These are phyloP conservation scores for Tridacna crocea DNA, from an alignment of 2,888 invertebrate genomes.

Conservation along the genomic window DNA sequence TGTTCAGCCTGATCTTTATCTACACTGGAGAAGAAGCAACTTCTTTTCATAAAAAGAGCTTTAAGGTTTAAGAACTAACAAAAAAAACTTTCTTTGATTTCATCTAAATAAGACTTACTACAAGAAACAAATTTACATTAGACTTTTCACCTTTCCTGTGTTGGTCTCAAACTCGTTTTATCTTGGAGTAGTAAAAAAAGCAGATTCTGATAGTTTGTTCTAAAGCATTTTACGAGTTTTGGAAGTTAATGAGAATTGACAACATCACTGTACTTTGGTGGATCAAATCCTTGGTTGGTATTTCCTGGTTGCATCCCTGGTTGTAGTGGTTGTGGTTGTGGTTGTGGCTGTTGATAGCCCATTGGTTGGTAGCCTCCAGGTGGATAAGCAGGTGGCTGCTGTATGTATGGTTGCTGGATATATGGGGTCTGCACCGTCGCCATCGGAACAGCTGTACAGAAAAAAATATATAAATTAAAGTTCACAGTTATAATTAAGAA, in stretches of 20 bases:
- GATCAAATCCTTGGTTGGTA: constrained; percentile 8
- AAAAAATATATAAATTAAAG: too few species aligned
- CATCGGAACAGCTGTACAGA: background rate
- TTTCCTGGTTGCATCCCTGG: constrained; percentile 9
- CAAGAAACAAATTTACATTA: too few species aligned
- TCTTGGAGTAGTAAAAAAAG: background rate
- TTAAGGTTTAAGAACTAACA: too few species aligned
- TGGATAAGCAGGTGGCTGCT: background rate
- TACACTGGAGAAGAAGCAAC: too few species aligned
- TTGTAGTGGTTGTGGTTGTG: background rate
- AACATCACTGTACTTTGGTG: constrained; percentile 15
- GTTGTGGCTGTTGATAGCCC: background rate
- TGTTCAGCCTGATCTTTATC: too few species aligned
- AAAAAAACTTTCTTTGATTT: too few species aligned
- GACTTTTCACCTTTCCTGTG: too few species aligned
- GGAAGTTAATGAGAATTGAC: background rate
- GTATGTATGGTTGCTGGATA: constrained; percentile 1
- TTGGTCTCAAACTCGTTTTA: background rate
- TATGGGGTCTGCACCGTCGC: constrained; percentile 7
- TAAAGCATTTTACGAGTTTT: background rate
- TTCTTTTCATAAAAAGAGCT: too few species aligned
- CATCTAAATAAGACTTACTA: too few species aligned
- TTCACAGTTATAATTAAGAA: too few species aligned
- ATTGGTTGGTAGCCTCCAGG: background rate
- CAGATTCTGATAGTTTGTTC: background rate